phyloP scores from a whole-genome alignment of 2,888 invertebrate species.

The Gymnoscelis rufifasciata region DNA sequence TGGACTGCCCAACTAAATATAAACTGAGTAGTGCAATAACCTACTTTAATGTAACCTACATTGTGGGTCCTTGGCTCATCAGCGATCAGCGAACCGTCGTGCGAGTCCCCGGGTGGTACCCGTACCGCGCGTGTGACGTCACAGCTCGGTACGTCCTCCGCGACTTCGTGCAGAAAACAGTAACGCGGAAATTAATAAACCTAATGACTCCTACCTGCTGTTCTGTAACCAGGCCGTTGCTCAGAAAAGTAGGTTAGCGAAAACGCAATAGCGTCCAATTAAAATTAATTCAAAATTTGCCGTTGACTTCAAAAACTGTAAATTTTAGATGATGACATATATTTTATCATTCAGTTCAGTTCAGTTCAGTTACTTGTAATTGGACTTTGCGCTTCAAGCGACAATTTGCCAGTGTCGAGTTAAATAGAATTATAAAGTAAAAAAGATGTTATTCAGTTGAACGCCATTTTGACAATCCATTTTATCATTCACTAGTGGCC shows the following conservation, averaged over 20 bases:
- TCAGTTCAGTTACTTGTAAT: too few species aligned
- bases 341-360: too few species aligned
- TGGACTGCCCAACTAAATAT: constrained; percentile 60
- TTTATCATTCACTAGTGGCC: too few species aligned
- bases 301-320: constrained; percentile 33
- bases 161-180: constrained; percentile 51
- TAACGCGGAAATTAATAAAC: constrained; percentile 67
- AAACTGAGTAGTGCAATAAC: constrained; percentile 72
- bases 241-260: constrained; percentile 55
- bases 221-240: constrained; percentile 49
- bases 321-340: constrained; percentile 35
- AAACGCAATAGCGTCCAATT: constrained; percentile 41
- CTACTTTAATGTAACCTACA: constrained; percentile 77
- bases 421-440: too few species aligned
- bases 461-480: too few species aligned
- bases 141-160: constrained; percentile 52
- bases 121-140: constrained; percentile 58
- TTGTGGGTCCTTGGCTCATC: constrained; percentile 64
- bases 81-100: constrained; percentile 51
- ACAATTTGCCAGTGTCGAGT: too few species aligned
- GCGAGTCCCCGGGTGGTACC: constrained; percentile 72
- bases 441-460: too few species aligned
- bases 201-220: constrained; percentile 60
- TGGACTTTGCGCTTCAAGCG: too few species aligned
- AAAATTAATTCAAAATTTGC: constrained; percentile 19